Conservation (phyloP, 2,113 vertebrate genomes). For the Globicephala melas region DNA sequence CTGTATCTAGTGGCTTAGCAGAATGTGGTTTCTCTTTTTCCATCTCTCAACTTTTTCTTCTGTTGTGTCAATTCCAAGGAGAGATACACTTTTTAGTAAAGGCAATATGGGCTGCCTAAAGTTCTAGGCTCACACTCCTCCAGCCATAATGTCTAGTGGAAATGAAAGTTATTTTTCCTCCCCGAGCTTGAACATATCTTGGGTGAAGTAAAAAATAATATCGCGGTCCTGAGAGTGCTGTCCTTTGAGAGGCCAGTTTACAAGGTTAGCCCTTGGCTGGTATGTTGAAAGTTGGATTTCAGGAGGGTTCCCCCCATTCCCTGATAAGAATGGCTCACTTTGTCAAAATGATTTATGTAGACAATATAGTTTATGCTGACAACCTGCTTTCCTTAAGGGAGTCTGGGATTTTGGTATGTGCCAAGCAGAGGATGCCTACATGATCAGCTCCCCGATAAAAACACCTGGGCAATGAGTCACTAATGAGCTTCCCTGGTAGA, state of each 20-base stretch:
- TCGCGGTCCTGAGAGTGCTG: accelerated
- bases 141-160: accelerated
- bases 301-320: background rate
- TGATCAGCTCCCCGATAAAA: background rate
- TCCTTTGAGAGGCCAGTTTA: background rate
- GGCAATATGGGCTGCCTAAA: background rate
- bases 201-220: background rate
- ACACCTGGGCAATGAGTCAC: background rate
- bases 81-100: background rate
- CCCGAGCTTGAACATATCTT: too few species aligned
- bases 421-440: background rate
- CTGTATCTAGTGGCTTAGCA: background rate
- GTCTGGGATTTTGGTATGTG: background rate
- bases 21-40: background rate
- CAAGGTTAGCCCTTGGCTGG: background rate
- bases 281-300: background rate
- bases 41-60: too few species aligned
- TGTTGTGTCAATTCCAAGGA: background rate
- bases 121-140: background rate
- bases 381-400: background rate
- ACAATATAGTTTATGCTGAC: background rate
- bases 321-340: background rate
- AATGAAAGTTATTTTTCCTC: background rate
- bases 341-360: background rate
- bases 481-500: background rate